Conservation (phyloP, 2,888 invertebrate species). For the Drosophila phalerata region DNA sequence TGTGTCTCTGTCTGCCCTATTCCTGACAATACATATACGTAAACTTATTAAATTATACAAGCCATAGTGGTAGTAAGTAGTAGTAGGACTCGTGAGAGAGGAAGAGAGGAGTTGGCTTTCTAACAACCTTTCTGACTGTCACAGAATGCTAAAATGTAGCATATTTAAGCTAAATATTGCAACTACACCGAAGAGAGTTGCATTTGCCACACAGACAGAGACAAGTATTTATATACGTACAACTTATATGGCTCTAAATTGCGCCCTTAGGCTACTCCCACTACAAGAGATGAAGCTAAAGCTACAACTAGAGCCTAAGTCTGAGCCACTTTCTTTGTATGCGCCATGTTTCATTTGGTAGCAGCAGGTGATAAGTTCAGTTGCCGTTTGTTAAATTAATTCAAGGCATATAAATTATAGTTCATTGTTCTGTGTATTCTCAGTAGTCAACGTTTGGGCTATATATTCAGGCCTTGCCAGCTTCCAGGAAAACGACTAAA, state of each 20-base stretch:
- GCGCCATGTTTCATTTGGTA: constrained; percentile 41
- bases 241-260: constrained; percentile 15
- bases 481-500: constrained; percentile 28
- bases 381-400: constrained; percentile 65
- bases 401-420: constrained; percentile 73
- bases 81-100: not conserved
- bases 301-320: not conserved
- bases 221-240: constrained; percentile 28
- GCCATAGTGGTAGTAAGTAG: constrained; percentile 34
- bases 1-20: constrained; percentile 31
- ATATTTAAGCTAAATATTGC: constrained; percentile 76
- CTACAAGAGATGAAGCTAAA: not conserved
- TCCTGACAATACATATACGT: constrained; percentile 57
- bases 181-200: constrained; percentile 52
- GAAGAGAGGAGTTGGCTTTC: constrained; percentile 8
- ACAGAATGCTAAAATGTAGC: constrained; percentile 65
- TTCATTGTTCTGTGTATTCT: constrained; percentile 57
- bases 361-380: constrained; percentile 69
- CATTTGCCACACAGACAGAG: constrained; percentile 19
- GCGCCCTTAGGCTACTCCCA: constrained; percentile 38
- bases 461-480: constrained; percentile 12
- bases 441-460: not conserved
- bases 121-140: constrained; percentile 43
- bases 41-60: constrained; percentile 76
- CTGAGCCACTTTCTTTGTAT: not conserved